A percentile compares a stretch with the other conserved stretches of the same genome.
These are phyloP conservation scores for Gadopsis marmoratus DNA, from an alignment of 2,797 vertebrate species.

Conservation along the genomic window DNA sequence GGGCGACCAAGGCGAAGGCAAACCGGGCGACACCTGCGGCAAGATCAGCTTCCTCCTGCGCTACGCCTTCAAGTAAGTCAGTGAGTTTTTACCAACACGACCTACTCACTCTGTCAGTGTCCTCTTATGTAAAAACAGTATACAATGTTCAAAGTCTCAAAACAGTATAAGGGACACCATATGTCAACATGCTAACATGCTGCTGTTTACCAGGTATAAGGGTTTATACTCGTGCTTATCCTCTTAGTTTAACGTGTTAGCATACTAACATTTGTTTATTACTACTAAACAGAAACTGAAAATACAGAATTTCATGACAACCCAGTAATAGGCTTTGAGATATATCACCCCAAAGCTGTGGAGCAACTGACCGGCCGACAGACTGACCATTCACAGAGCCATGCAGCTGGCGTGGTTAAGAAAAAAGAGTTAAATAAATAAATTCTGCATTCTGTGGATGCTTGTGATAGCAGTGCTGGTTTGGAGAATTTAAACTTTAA, in stretches of 20 bases:
- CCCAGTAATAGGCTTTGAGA: neutral
- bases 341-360: too few relatives aligned
- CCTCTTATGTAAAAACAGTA: constrained; percentile 1
- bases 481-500: neutral
- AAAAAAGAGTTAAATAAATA: neutral
- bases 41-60: constrained; percentile 93
- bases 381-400: neutral
- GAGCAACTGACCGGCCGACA: neutral
- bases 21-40: constrained; percentile 87
- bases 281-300: neutral
- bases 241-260: neutral
- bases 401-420: neutral
- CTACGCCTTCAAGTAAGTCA: constrained; percentile 90
- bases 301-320: neutral
- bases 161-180: neutral
- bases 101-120: neutral
- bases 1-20: constrained; percentile 84
- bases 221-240: neutral
- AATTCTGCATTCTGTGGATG: neutral
- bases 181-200: neutral
- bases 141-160: neutral
- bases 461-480: neutral
- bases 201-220: neutral
- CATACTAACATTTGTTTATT: neutral
- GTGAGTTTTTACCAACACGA: neutral